Conservation (phyloP, 2,113 vertebrate genomes). For the Toxostoma redivivum region DNA sequence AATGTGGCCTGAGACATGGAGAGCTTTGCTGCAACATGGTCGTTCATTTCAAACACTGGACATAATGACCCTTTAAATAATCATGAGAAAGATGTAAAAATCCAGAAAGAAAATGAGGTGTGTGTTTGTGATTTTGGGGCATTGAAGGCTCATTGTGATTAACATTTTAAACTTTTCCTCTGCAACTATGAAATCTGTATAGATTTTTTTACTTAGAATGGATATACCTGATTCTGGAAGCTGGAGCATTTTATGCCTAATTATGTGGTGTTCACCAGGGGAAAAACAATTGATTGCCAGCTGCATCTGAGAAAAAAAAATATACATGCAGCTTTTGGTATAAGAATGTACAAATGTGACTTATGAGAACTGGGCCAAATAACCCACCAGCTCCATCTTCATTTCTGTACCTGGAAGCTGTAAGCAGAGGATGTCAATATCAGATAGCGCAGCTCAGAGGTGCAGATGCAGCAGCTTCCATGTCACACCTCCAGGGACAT, state of each 20-base stretch:
- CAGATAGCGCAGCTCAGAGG: neutral
- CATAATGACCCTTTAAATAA: neutral
- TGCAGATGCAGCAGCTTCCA: neutral
- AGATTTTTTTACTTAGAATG: neutral
- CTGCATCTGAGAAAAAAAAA: neutral
- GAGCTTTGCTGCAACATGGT: neutral
- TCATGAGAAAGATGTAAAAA: neutral
- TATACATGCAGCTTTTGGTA: neutral
- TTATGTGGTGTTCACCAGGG: neutral
- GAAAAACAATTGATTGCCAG: neutral
- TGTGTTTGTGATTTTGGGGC: neutral
- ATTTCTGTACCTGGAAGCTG: neutral
- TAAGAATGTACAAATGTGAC: neutral
- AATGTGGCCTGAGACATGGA: neutral
- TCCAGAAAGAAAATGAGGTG: neutral
- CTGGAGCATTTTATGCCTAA: neutral
- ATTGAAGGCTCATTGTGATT: neutral
- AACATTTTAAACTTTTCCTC: neutral
- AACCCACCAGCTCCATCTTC: neutral
- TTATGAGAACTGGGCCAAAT: neutral
- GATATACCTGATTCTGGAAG: neutral
- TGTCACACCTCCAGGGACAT: neutral
- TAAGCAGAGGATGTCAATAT: neutral
- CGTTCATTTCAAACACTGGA: neutral
- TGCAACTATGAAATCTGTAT: neutral